Conservation (phyloP, 1,140 invertebrate genomes). For the Bactericera cockerelli region DNA sequence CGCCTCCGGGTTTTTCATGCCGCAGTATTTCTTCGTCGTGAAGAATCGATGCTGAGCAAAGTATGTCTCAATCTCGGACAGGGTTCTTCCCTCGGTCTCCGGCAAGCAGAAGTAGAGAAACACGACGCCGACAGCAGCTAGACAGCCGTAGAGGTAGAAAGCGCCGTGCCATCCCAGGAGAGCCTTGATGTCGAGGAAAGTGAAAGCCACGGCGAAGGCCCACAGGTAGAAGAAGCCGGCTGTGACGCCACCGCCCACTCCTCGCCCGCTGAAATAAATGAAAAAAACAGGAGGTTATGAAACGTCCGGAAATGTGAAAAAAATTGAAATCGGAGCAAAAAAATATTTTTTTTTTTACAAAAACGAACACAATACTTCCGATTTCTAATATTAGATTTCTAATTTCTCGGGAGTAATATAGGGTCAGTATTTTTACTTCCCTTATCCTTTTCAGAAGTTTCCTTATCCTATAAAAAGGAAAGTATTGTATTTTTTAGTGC, state of each 20-base stretch:
- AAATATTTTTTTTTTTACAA: no score
- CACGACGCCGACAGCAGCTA: slow-evolving; percentile 18
- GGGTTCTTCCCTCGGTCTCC: slow-evolving; percentile 23
- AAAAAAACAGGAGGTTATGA: no score
- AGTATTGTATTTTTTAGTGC: no score
- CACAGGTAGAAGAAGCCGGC: slow-evolving; percentile 20
- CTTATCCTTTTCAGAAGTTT: no score
- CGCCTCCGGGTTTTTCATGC: background rate
- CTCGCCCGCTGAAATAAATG: slow-evolving; percentile 18
- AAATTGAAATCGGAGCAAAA: no score
- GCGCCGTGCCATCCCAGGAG: slow-evolving; percentile 17
- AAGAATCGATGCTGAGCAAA: background rate
- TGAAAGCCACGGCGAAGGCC: slow-evolving; percentile 20
- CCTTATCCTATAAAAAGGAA: no score
- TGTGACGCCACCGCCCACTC: slow-evolving; percentile 20
- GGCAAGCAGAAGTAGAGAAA: slow-evolving; percentile 22
- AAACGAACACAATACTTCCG: no score
- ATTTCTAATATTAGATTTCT: no score
- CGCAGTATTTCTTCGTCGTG: background rate
- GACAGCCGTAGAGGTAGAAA: slow-evolving; percentile 20
- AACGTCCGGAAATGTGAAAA: no score
- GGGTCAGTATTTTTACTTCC: no score
- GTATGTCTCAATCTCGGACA: slow-evolving; percentile 21
- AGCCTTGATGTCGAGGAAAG: slow-evolving; percentile 18
- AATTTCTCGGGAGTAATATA: no score